Percentiles rank a stretch among this genome's conserved stretches.
These are phyloP conservation scores for Danio aesculapii DNA, from an alignment of 2,797 vertebrate genomes.

Conservation along the genomic window DNA sequence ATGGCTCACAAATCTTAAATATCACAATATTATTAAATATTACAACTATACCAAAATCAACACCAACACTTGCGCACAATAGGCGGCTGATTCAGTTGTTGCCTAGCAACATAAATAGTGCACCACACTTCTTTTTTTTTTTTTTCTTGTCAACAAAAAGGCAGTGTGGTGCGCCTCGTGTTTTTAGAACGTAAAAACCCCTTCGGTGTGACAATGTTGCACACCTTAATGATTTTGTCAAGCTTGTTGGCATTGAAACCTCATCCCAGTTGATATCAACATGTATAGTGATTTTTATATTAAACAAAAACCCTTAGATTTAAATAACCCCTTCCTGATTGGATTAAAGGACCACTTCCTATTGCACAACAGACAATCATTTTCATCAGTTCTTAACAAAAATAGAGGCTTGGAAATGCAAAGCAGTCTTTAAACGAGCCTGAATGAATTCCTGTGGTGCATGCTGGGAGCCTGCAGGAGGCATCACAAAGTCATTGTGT, in stretches of 20 bases:
- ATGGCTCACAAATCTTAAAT: no score
- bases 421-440: background rate
- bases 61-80: no score
- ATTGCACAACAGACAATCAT: background rate
- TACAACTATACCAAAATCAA: no score
- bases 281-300: background rate
- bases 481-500: background rate
- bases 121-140: no score
- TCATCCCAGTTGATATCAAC: background rate
- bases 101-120: no score
- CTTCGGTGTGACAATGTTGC: no score
- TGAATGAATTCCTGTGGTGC: background rate
- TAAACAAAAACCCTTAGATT: background rate
- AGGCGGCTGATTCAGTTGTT: no score
- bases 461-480: conserved; percentile 3
- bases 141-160: no score
- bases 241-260: background rate
- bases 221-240: background rate
- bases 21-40: no score
- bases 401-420: background rate
- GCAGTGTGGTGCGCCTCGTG: no score
- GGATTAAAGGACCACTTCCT: background rate
- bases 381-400: conserved; percentile 2
- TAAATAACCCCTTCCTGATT: background rate
- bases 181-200: no score